These are phyloP conservation scores for Dasyornis broadbenti DNA, from an alignment of 2,113 vertebrate species.

Conservation along the genomic window DNA sequence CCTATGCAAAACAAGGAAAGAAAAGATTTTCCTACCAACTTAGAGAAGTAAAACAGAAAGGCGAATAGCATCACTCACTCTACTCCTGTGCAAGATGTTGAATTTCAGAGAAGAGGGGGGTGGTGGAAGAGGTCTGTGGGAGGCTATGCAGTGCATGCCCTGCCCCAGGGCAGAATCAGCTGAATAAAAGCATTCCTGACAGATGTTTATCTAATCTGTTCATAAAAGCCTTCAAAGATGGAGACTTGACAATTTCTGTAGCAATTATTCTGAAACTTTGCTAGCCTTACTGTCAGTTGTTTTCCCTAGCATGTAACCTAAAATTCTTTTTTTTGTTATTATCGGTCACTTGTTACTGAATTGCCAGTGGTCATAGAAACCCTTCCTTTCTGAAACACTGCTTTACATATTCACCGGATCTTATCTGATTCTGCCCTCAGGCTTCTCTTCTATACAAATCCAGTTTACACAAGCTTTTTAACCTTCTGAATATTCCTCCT, in stretches of 20 bases:
- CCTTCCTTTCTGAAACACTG: not conserved
- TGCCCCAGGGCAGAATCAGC: not conserved
- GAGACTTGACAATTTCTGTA: not conserved
- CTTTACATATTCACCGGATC: not conserved
- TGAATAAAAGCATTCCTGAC: conserved; percentile 7
- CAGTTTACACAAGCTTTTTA: not conserved
- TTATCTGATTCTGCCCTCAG: not conserved
- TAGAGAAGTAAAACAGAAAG: not conserved
- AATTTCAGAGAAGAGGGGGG: not conserved
- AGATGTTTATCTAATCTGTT: not conserved
- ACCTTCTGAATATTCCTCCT: not conserved
- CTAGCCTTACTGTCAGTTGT: not conserved
- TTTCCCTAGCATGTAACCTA: not conserved
- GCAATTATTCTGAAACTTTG: not conserved
- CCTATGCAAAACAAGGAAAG: conserved; percentile 64
- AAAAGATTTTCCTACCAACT: not conserved
- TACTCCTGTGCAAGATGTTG: not conserved
- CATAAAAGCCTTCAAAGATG: not conserved
- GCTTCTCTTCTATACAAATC: not conserved
- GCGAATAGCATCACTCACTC: not conserved
- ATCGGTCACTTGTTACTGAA: not conserved
- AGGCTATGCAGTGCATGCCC: not conserved
- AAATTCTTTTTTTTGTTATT: not conserved
- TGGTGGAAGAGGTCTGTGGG: not conserved
- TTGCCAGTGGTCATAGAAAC: not conserved